phyloP scores from a whole-genome alignment of 2,888 invertebrate species.

The Calameuta idolon region DNA sequence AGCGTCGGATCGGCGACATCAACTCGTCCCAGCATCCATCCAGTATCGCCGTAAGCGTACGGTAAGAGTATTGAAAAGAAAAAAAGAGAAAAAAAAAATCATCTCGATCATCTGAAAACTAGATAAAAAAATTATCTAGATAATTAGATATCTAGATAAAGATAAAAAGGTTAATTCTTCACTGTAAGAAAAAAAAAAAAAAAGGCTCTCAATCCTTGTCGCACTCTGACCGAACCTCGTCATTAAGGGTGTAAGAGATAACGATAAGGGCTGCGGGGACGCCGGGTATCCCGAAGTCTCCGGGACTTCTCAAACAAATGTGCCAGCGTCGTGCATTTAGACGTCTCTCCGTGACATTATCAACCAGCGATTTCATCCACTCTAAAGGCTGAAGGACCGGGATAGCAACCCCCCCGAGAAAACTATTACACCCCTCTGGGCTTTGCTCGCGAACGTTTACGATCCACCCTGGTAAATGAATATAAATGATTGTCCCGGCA shows the following conservation, averaged over 20 bases:
- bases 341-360: conserved; percentile 41
- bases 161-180: background rate
- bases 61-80: background rate
- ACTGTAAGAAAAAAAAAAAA: background rate
- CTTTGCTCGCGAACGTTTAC: conserved; percentile 13
- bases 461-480: conserved; percentile 23
- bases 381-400: background rate
- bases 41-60: accelerated
- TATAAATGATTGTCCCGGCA: conserved; percentile 31
- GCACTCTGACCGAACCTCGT: conserved; percentile 13
- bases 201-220: conserved; percentile 19
- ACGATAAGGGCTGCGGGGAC: background rate
- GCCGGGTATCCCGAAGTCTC: background rate
- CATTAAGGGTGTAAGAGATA: conserved; percentile 18
- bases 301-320: conserved; percentile 38
- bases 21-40: background rate
- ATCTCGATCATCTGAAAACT: background rate
- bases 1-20: conserved; percentile 23
- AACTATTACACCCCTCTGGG: conserved; percentile 14
- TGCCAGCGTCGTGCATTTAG: conserved; percentile 36
- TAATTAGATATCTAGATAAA: background rate
- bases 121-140: background rate
- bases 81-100: background rate
- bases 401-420: conserved; percentile 3
- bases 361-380: conserved; percentile 22